Base-by-base conservation (phyloP, 92 coral and sea anemone genomes). In the Palythoa heliodiscus region DNA sequence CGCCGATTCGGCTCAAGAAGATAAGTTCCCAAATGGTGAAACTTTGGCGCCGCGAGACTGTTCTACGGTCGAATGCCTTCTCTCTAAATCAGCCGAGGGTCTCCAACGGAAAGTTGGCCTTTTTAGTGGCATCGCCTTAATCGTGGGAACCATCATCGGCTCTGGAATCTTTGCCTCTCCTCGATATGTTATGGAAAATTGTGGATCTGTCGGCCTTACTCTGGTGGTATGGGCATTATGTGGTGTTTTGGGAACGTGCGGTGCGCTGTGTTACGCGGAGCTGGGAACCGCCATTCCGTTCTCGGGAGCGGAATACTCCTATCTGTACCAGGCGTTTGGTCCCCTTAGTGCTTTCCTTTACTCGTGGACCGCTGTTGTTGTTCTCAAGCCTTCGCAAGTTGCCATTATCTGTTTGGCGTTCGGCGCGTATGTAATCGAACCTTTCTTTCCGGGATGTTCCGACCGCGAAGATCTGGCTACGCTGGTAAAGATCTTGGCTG, bases 101-200 rank as follows among this genome's bases (percentile, higher is more conserved):
- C 89, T 93, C 35, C 75, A 96, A 66, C 88, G 98, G 73, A 93
- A 91, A 88, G 98, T 96, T 40, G 98, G 98, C 11, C 85, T 96
- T 22, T 63, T 91, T 24, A 93, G 98, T 70, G 98, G 98, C 1
- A 83, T 96, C 38, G 89, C 96, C 15, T 89, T 96, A 12, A 96
- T 96, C 37, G 96, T 96, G 12, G 98, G 98, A 0, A 96, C 98
- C 0, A 93, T 96, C 93, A 96, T 96, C 3, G 98, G 98, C 15
- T 94, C 98, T 8, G 98, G 98, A 20, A 96, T 96, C 22, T 96
- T 96, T 76, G 98, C 98, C 47, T 96, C 98, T 8, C 98, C 98
- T 48, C 98, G 94, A 23, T 94, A 86, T 88, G 98, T 96, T 52
- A 88, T 94, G 91, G 89, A 86, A 77, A 87, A 87, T 63, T 92